Conservation (phyloP, 2,797 vertebrate species). For the Aplochiton taeniatus region DNA sequence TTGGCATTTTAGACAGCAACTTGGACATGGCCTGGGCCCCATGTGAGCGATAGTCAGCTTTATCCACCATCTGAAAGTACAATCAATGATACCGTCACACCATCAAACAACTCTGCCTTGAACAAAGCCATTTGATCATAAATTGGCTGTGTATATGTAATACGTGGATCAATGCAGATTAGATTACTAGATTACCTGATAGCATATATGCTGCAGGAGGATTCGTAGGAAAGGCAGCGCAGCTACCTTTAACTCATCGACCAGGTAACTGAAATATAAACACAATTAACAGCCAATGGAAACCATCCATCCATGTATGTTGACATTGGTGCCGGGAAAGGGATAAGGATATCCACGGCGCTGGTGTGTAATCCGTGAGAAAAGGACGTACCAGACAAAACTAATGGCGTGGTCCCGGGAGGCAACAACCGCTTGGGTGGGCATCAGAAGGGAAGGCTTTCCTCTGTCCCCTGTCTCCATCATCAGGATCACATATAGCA, state of each 20-base stretch:
- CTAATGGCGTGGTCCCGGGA: constrained; percentile 79
- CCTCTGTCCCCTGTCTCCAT: constrained; percentile 66
- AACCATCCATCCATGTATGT: not conserved
- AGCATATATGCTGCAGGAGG: constrained; percentile 90
- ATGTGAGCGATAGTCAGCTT: constrained; percentile 82
- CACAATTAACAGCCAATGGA: not conserved
- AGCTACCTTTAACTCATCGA: constrained; percentile 80
- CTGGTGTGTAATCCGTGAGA: not conserved
- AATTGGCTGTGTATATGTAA: too few relatives aligned
- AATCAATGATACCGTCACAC: constrained; percentile 23
- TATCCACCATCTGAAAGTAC: constrained; percentile 85
- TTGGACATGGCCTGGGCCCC: constrained; percentile 83
- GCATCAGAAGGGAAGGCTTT: constrained; percentile 52
- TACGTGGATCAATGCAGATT: too few relatives aligned
- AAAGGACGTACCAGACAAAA: constrained; percentile 84
- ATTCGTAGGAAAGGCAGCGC: constrained; percentile 79
- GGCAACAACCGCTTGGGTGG: constrained; percentile 64
- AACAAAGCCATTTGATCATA: too few relatives aligned
- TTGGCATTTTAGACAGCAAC: constrained; percentile 77
- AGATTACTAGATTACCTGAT: constrained; percentile 80
- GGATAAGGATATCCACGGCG: not conserved
- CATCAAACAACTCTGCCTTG: too few relatives aligned
- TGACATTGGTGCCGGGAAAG: not conserved
- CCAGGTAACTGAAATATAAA: constrained; percentile 74
- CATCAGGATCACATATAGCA: constrained; percentile 89